phyloP scores from a whole-genome alignment of 2,888 invertebrate genomes.

The Andrena hattorfiana region DNA sequence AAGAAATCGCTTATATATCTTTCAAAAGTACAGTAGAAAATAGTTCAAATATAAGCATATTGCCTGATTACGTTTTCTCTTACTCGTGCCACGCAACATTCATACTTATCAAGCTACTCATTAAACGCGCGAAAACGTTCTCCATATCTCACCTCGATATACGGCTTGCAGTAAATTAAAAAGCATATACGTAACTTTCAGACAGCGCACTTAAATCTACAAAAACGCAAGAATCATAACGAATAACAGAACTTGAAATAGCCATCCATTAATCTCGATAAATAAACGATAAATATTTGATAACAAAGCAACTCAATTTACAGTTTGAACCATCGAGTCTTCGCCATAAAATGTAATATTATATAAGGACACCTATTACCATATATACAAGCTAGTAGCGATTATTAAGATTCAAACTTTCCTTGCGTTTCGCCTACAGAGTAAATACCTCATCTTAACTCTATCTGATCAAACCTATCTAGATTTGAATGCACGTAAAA shows the following conservation, averaged over 20 bases:
- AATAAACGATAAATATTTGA: conserved; percentile 30
- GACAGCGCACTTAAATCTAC: neutral
- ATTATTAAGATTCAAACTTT: neutral
- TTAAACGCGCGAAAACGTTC: neutral
- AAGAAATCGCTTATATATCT: neutral
- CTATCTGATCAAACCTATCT: neutral
- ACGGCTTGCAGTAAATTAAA: neutral
- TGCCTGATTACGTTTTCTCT: neutral
- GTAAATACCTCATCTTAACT: neutral
- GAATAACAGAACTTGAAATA: neutral
- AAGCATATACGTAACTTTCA: neutral
- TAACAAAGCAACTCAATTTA: conserved; percentile 11
- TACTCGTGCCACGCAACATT: neutral
- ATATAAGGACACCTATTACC: neutral
- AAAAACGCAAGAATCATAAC: neutral
- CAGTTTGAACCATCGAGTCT: neutral
- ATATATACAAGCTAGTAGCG: neutral
- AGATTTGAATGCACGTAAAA: neutral
- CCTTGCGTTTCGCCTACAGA: neutral
- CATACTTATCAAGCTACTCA: neutral
- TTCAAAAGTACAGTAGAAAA: conserved; percentile 8
- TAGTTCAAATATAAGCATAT: neutral
- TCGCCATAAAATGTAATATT: neutral
- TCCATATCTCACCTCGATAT: neutral
- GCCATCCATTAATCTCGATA: neutral